Conservation (phyloP, 2,113 vertebrate species). For the Pipra filicauda region DNA sequence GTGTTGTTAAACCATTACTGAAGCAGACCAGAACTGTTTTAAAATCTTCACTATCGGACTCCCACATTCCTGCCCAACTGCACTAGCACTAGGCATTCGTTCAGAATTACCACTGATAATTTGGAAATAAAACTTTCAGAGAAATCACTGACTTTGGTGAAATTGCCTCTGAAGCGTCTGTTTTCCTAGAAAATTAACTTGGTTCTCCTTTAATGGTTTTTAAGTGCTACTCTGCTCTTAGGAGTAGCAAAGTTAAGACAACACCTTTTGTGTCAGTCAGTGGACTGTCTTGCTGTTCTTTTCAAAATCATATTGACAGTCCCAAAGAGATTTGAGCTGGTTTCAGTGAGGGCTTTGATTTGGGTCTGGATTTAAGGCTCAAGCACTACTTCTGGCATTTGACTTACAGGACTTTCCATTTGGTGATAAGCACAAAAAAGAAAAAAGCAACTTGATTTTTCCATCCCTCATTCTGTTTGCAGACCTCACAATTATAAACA, state of each 20-base stretch:
- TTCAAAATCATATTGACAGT: not conserved
- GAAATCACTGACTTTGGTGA: not conserved
- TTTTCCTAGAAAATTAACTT: not conserved
- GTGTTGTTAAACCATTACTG: slow-evolving; percentile 46
- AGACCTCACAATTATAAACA: not conserved
- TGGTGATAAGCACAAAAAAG: not conserved
- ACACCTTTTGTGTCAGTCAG: not conserved
- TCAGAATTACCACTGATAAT: not conserved
- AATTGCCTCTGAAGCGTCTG: not conserved
- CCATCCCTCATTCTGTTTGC: not conserved
- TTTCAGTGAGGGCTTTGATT: not conserved
- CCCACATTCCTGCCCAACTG: not conserved
- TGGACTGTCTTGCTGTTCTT: not conserved
- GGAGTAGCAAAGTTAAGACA: not conserved
- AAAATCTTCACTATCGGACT: not conserved
- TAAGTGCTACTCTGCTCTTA: not conserved
- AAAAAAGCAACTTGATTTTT: not conserved
- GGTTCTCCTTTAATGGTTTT: not conserved
- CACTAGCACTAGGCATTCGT: not conserved
- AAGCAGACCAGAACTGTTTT: slow-evolving; percentile 49
- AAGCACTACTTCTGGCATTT: not conserved
- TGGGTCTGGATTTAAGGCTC: not conserved
- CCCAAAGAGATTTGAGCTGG: not conserved
- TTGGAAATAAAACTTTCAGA: not conserved
- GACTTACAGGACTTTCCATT: not conserved